These are phyloP conservation scores for Macroglossus sobrinus DNA, from an alignment of 2,113 vertebrate genomes.

Conservation along the genomic window DNA sequence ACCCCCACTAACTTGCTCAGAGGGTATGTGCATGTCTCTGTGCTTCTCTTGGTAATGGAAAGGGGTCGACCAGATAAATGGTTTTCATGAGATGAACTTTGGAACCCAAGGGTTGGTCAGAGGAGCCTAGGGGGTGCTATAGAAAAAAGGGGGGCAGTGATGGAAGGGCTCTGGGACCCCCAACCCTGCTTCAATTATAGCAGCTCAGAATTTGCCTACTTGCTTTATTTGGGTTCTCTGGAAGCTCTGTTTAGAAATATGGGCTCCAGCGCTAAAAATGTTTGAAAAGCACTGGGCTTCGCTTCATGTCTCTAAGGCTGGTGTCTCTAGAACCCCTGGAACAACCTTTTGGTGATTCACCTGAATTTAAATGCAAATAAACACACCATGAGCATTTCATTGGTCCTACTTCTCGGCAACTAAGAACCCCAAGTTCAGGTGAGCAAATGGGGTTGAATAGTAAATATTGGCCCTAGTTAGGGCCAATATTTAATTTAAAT, in stretches of 20 bases:
- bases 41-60: background rate
- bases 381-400: background rate
- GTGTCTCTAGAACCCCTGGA: background rate
- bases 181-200: background rate
- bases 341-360: background rate
- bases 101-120: background rate
- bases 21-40: rapidly evolving
- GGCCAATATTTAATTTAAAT: slow-evolving; percentile 53
- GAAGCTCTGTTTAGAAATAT: background rate
- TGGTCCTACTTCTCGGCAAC: background rate
- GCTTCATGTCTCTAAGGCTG: background rate
- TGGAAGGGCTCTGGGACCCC: background rate
- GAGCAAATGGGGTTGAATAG: slow-evolving; percentile 1
- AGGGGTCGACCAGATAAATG: background rate
- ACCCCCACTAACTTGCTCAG: background rate
- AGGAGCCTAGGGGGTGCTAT: background rate
- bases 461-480: slow-evolving; percentile 34
- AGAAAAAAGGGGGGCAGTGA: background rate
- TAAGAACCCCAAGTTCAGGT: slow-evolving; percentile 52
- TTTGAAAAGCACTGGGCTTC: background rate
- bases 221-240: background rate
- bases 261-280: background rate
- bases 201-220: background rate
- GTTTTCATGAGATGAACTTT: background rate
- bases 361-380: background rate